Evolutionary conservation across 2,797 vertebrate species (phyloP), one percentile per base, ranked within the genome.

Genomic region (Platalea minor): DNA sequence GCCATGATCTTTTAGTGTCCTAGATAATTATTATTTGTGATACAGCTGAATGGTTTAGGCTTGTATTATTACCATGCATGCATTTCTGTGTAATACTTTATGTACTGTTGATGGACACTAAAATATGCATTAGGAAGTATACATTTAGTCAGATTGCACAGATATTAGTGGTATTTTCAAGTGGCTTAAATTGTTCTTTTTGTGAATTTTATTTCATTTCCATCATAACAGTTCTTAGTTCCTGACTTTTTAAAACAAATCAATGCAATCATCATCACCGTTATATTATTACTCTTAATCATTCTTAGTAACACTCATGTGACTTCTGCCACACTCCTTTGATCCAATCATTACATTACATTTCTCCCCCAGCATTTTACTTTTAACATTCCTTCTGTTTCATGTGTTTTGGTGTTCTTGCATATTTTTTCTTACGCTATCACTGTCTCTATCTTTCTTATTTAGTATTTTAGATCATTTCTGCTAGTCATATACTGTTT

Each of bases 1-100:
- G 94, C 96, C 81, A 81, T 96, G 95, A 98, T 98, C 97, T 96
- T 97, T 98, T 96, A 96, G 91, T 98, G 97, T 97, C 97, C 97
- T 91, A 96, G 93, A 97, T 98, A 97, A 98, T 98, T 97, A 97
- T 96, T 95, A 97, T 91, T 96, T 96, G 73, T 95, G 93, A 95
- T 96, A 95, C 83, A 95, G 94, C 64, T 97, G 96, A 96, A 91
- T 94, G 89, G 51, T 92, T 97, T 97, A 41, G 21, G 75, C 33
- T 92, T 96, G 61, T 96, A 39, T 91, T 96, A 93, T 86, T 95
- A 72, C 84, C 95, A 94, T 90, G 60, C 60, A 51, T 92, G 56
- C 69, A 68, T 95, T 96, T 91, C 56, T 81, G 50, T 79, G 53
- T 81, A 93, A 88, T 94, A 95, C 31, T 96, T 94, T 90, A 92